A percentile compares a stretch with the other conserved stretches of the same genome.
Evolutionary conservation across 2,113 vertebrate genomes (phyloP).

Genomic region (Pedetes capensis): DNA sequence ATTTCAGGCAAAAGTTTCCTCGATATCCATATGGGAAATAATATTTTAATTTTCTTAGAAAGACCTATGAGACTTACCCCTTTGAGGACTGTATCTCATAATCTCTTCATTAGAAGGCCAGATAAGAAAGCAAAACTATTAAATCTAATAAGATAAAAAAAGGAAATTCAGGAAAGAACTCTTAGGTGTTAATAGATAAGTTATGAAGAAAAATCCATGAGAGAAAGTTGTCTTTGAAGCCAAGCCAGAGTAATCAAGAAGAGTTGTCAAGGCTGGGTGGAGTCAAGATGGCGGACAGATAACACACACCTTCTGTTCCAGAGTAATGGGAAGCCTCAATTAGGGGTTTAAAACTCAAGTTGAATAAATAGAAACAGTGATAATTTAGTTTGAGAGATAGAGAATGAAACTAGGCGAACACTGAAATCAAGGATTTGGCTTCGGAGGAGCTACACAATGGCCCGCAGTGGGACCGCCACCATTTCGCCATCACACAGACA

Average conservation of each 20-base stretch:
- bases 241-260: not conserved
- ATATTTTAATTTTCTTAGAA: not conserved
- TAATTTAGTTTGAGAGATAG: too few relatives aligned
- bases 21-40: not conserved
- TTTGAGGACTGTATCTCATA: not conserved
- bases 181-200: not conserved
- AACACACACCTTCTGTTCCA: too few relatives aligned
- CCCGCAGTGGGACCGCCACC: too few relatives aligned
- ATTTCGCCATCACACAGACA: too few relatives aligned
- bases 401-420: too few relatives aligned
- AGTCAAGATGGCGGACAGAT: too few relatives aligned
- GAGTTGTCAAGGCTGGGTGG: too few relatives aligned
- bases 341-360: too few relatives aligned
- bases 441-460: too few relatives aligned
- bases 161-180: constrained; percentile 19
- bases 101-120: not conserved
- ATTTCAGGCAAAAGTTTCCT: not conserved
- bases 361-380: too few relatives aligned
- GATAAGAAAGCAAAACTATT: not conserved
- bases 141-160: not conserved
- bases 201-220: not conserved
- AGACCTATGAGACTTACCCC: not conserved
- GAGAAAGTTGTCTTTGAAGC: not conserved
- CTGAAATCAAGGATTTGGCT: too few relatives aligned
- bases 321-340: too few relatives aligned